These are phyloP conservation scores for Esox niger DNA, from an alignment of 2,113 vertebrate species.

Conservation along the genomic window DNA sequence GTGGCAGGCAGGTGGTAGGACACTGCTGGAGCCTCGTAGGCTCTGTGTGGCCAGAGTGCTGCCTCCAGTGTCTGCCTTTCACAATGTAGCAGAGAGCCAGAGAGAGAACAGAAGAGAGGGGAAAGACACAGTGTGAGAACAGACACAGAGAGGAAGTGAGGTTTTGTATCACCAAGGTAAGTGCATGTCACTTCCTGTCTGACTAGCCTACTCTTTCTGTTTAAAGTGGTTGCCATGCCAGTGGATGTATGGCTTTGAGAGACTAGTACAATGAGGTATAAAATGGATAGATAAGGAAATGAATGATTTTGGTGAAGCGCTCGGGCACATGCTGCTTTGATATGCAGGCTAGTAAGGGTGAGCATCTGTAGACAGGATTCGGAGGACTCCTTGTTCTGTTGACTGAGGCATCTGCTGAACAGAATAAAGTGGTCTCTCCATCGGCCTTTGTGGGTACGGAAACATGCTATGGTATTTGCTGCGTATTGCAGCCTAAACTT, in stretches of 20 bases:
- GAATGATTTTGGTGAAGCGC: background rate
- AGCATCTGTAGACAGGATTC: background rate
- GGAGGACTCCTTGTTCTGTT: background rate
- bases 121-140: slow-evolving; percentile 37
- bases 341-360: background rate
- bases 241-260: slow-evolving; percentile 43
- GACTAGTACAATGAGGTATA: background rate
- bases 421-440: background rate
- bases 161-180: slow-evolving; percentile 73
- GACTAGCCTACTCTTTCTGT: slow-evolving; percentile 55
- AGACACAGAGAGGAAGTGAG: slow-evolving; percentile 55
- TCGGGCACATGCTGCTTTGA: slow-evolving; percentile 1
- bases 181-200: slow-evolving; percentile 61
- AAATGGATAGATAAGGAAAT: background rate
- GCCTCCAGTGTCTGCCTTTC: slow-evolving; percentile 69
- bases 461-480: background rate
- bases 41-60: slow-evolving; percentile 68
- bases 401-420: too few relatives aligned
- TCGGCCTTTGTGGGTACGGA: background rate
- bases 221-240: slow-evolving; percentile 50
- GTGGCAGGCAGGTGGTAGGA: slow-evolving; percentile 72
- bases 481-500: background rate
- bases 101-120: slow-evolving; percentile 32
- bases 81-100: slow-evolving; percentile 69
- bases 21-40: slow-evolving; percentile 71